phyloP scores from a whole-genome alignment of 2,888 invertebrate genomes.

The Bedellia somnulentella region DNA sequence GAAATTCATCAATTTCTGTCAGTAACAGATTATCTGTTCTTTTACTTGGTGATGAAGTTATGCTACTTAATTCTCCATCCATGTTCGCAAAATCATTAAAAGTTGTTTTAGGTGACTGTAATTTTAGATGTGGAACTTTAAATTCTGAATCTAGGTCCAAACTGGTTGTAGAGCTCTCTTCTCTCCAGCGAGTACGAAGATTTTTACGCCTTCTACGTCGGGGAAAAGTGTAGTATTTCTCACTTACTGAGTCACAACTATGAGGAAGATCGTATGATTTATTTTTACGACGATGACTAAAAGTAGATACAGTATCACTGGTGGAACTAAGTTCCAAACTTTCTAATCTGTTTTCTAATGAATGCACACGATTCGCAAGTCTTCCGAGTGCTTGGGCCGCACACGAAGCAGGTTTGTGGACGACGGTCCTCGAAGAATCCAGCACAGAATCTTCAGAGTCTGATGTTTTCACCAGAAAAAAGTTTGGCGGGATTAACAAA shows the following conservation, averaged over 20 bases:
- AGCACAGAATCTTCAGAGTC: constrained; percentile 54
- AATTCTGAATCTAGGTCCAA: constrained; percentile 21
- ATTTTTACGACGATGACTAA: constrained; percentile 17
- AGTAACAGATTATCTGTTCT: constrained; percentile 43
- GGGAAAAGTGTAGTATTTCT: constrained; percentile 42
- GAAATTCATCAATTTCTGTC: constrained; percentile 50
- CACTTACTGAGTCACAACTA: constrained; percentile 28
- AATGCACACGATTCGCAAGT: constrained; percentile 65
- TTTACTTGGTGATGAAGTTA: constrained; percentile 45
- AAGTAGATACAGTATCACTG: constrained; percentile 24
- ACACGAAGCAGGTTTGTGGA: constrained; percentile 41
- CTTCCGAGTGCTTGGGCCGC: constrained; percentile 52
- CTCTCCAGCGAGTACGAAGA: constrained; percentile 17
- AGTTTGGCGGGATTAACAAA: constrained; percentile 76
- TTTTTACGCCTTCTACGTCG: constrained; percentile 33
- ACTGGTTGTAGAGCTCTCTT: constrained; percentile 31
- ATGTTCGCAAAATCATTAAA: constrained; percentile 34
- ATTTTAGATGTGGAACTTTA: constrained; percentile 17
- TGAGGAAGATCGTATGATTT: constrained; percentile 26
- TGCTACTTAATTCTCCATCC: constrained; percentile 51
- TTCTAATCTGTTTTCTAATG: constrained; percentile 60
- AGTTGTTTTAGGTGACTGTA: constrained; percentile 9
- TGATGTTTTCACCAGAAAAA: constrained; percentile 65
- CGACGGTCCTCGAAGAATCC: constrained; percentile 45
- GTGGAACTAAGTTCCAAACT: constrained; percentile 32